A percentile compares a stretch with the other conserved stretches of the same genome.
Evolutionary conservation across 2,888 invertebrate genomes (phyloP).

Genomic region (Folsomia candida): DNA sequence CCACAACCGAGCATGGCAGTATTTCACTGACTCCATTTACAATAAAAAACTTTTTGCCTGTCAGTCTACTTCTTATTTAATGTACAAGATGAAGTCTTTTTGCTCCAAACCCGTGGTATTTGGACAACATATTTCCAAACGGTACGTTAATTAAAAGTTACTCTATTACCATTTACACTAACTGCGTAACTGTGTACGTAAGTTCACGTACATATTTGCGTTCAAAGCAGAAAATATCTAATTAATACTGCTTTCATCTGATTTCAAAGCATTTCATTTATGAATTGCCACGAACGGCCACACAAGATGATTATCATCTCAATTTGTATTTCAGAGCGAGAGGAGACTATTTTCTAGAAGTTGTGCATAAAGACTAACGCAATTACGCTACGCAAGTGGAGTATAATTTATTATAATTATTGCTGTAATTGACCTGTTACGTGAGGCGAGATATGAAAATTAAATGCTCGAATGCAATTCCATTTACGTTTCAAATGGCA

Average conservation of each 20-base stretch:
- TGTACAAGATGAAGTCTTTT: constrained; percentile 42
- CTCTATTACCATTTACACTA: neutral
- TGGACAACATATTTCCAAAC: constrained; percentile 31
- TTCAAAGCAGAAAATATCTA: constrained; percentile 21
- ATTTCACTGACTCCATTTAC: constrained; percentile 41
- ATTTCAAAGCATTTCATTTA: neutral
- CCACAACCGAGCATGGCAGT: constrained; percentile 40
- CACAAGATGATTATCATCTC: neutral
- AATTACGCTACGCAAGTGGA: neutral
- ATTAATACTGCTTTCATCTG: neutral
- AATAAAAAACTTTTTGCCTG: constrained; percentile 41
- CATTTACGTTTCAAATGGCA: constrained; percentile 13
- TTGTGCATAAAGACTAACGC: constrained; percentile 27
- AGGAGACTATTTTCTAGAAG: constrained; percentile 42
- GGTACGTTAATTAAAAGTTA: constrained; percentile 1
- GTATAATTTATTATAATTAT: constrained; percentile 5
- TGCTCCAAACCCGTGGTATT: constrained; percentile 38
- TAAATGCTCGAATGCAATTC: neutral
- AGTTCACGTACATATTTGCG: neutral
- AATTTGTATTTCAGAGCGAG: constrained; percentile 29
- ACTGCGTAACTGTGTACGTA: too few relatives aligned
- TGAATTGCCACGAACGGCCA: neutral
- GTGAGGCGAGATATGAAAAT: neutral
- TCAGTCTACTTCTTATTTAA: constrained; percentile 36
- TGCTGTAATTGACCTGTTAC: neutral